Percentiles rank a stretch among this genome's conserved stretches.
Conservation (phyloP, 1,140 invertebrate species). For the Pseudomyrmex dendroicus region DNA sequence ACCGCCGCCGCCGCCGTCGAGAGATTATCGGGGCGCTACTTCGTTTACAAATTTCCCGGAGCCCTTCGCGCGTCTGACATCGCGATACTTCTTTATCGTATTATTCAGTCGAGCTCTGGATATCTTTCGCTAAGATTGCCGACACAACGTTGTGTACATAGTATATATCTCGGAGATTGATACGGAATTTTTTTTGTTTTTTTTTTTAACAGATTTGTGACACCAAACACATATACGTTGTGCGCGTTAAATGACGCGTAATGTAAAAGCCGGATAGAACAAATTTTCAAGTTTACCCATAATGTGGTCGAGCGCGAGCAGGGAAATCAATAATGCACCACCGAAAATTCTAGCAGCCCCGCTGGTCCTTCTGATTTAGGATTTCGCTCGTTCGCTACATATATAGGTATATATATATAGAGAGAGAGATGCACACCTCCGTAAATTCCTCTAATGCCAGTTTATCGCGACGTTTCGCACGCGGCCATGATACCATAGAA, state of each 20-base stretch:
- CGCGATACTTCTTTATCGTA: slow-evolving; percentile 61
- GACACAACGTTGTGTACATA: background rate
- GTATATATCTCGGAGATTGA: too few relatives aligned
- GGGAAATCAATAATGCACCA: background rate
- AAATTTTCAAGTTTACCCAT: background rate
- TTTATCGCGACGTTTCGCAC: slow-evolving; percentile 72
- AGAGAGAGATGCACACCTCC: slow-evolving; percentile 1
- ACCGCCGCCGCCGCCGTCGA: slow-evolving; percentile 53
- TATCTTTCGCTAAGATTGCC: slow-evolving; percentile 44
- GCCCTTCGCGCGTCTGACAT: background rate
- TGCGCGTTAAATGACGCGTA: background rate
- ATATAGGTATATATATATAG: background rate
- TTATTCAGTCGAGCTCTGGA: slow-evolving; percentile 59
- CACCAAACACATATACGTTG: background rate
- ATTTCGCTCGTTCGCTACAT: slow-evolving; percentile 49
- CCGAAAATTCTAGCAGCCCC: slow-evolving; percentile 12
- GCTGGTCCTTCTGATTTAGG: slow-evolving; percentile 61
- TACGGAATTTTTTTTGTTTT: too few relatives aligned
- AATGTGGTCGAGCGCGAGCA: background rate
- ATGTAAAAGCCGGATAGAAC: background rate
- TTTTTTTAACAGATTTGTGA: too few relatives aligned
- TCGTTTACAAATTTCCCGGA: slow-evolving; percentile 78
- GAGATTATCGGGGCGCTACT: slow-evolving; percentile 74
- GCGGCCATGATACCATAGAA: slow-evolving; percentile 69
- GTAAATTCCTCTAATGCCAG: slow-evolving; percentile 75